These are phyloP conservation scores for Cinara cedri DNA, from an alignment of 2,888 invertebrate species.

Conservation along the genomic window DNA sequence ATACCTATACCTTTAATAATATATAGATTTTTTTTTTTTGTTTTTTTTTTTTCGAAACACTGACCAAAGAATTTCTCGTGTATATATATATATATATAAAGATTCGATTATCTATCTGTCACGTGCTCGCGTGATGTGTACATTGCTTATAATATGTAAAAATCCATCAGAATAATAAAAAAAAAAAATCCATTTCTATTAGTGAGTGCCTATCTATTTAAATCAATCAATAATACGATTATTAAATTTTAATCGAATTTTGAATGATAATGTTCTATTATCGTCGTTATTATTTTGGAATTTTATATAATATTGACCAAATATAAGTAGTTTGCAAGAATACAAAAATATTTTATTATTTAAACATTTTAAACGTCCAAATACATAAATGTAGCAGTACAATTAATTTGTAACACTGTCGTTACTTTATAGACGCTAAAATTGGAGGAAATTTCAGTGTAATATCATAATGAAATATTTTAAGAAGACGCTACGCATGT, in stretches of 20 bases:
- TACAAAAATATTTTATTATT: too few species aligned
- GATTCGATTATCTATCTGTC: conserved; percentile 40
- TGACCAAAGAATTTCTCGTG: conserved; percentile 45
- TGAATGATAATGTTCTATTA: not conserved
- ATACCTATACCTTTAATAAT: too few species aligned
- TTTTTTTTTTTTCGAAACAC: conserved; percentile 27
- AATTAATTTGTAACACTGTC: too few species aligned
- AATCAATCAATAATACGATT: not conserved
- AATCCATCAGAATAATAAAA: conserved; percentile 10
- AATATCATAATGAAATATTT: too few species aligned
- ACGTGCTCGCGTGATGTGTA: conserved; percentile 30
- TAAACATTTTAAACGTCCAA: too few species aligned
- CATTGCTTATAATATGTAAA: conserved; percentile 25
- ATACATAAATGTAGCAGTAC: too few species aligned
- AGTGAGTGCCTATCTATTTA: not conserved
- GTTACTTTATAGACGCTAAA: too few species aligned
- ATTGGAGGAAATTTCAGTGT: too few species aligned
- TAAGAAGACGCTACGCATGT: too few species aligned
- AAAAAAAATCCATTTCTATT: not conserved
- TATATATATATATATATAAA: conserved; percentile 11
- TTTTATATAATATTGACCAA: too few species aligned
- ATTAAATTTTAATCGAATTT: not conserved
- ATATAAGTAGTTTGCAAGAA: too few species aligned
- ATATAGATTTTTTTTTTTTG: conserved; percentile 29
- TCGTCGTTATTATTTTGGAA: too few species aligned